These are phyloP conservation scores for Cosmopolites sordidus DNA, from an alignment of 2,888 invertebrate species.

Conservation along the genomic window DNA sequence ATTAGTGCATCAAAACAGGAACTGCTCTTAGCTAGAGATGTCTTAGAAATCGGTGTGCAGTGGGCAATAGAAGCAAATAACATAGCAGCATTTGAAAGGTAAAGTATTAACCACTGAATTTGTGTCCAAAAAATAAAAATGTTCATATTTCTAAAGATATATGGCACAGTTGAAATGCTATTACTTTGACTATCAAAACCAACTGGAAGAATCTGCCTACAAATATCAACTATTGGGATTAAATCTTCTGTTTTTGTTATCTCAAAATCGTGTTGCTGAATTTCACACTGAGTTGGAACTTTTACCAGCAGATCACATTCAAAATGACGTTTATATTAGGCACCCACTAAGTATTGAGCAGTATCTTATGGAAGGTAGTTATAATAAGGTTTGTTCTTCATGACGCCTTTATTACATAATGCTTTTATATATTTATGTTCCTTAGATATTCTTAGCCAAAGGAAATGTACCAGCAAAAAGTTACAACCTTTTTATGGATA, in stretches of 20 bases:
- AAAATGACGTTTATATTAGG: slow-evolving; percentile 88
- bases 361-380: slow-evolving; percentile 98
- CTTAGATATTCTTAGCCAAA: slow-evolving; percentile 78
- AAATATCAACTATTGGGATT: slow-evolving; percentile 93
- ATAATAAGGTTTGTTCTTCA: slow-evolving; percentile 72
- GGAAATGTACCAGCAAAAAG: slow-evolving; percentile 94
- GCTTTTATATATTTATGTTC: slow-evolving; percentile 14
- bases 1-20: slow-evolving; percentile 71
- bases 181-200: slow-evolving; percentile 83
- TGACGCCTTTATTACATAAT: not conserved
- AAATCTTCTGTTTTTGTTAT: slow-evolving; percentile 87
- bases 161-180: slow-evolving; percentile 98
- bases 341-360: slow-evolving; percentile 96
- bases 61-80: slow-evolving; percentile 91
- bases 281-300: slow-evolving; percentile 97
- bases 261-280: slow-evolving; percentile 95
- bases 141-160: slow-evolving; percentile 52
- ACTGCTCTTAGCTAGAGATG: slow-evolving; percentile 80
- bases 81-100: slow-evolving; percentile 89
- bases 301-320: slow-evolving; percentile 84
- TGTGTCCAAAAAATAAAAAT: no score
- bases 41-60: slow-evolving; percentile 93
- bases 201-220: slow-evolving; percentile 85
- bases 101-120: no score
- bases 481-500: slow-evolving; percentile 96